Percentiles rank a stretch among this genome's conserved stretches.
Evolutionary conservation across 2,888 invertebrate genomes (phyloP).

Genomic region (Danaus chrysippus): DNA sequence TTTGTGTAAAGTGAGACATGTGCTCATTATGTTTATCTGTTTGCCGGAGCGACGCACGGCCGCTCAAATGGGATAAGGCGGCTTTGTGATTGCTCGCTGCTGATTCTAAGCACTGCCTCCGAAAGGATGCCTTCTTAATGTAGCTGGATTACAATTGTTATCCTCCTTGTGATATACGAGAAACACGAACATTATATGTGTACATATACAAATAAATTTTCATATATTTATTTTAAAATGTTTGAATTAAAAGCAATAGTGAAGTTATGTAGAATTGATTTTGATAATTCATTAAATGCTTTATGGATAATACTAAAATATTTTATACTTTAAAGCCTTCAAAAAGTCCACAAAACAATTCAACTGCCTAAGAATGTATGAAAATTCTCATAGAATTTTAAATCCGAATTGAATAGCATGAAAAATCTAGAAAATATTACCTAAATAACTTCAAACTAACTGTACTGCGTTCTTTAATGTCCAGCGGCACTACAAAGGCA

Average conservation of each 20-base stretch:
- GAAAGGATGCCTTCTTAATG: constrained; percentile 35
- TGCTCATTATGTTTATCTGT: constrained; percentile 57
- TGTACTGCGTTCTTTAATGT: constrained; percentile 35
- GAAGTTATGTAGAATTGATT: no score
- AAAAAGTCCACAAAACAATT: no score
- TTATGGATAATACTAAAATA: no score
- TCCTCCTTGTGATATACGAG: constrained; percentile 8
- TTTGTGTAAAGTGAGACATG: constrained; percentile 34
- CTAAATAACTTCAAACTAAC: constrained; percentile 21
- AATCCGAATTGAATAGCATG: background rate
- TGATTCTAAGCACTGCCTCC: constrained; percentile 28
- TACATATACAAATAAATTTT: background rate
- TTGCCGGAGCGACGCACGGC: constrained; percentile 48
- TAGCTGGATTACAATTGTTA: constrained; percentile 30
- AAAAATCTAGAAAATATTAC: constrained; percentile 20
- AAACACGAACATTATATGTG: background rate
- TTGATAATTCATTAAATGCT: no score
- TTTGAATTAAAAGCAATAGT: no score
- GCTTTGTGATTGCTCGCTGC: constrained; percentile 50
- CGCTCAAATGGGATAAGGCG: constrained; percentile 63
- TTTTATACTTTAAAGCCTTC: no score
- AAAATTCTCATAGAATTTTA: background rate
- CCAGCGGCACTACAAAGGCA: constrained; percentile 68
- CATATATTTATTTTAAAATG: background rate
- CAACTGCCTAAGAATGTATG: background rate